Percentiles rank a stretch among this genome's conserved stretches.
Evolutionary conservation across 1,140 invertebrate species (phyloP).

Genomic region (Carcinoscorpius rotundicauda): DNA sequence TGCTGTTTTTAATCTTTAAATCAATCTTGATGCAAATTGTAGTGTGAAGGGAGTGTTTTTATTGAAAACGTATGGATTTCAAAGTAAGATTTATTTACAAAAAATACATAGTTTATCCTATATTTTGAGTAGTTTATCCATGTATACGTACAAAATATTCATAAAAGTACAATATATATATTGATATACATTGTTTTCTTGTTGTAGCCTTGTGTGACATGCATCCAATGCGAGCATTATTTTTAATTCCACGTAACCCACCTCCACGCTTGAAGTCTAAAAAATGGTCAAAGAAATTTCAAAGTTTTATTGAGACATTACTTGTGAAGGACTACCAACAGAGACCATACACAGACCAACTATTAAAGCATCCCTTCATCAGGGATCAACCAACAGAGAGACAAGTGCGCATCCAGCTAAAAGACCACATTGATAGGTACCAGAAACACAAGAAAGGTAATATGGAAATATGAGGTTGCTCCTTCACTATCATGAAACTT

Average conservation of each 20-base stretch:
- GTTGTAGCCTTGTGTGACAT: conserved; percentile 59
- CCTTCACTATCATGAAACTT: too few relatives aligned
- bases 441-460: conserved; percentile 25
- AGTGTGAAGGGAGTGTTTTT: too few relatives aligned
- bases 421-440: conserved; percentile 95
- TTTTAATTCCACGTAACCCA: conserved; percentile 94
- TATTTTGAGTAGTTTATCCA: too few relatives aligned
- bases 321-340: conserved; percentile 97
- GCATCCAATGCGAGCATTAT: conserved; percentile 97
- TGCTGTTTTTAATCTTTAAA: too few relatives aligned
- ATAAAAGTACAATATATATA: too few relatives aligned
- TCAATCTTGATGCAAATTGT: too few relatives aligned
- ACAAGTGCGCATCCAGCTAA: conserved; percentile 94
- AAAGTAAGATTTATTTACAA: too few relatives aligned
- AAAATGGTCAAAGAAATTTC: conserved; percentile 91
- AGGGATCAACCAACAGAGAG: conserved; percentile 94
- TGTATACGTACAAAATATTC: too few relatives aligned
- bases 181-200: too few relatives aligned
- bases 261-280: conserved; percentile 94
- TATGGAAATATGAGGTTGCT: too few relatives aligned
- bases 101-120: too few relatives aligned
- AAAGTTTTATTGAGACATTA: conserved; percentile 75
- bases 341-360: conserved; percentile 93
- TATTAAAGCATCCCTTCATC: conserved; percentile 95
- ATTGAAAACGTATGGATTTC: too few relatives aligned